Evolutionary conservation across 2,797 vertebrate species (phyloP).

Genomic region (Lates japonicus): DNA sequence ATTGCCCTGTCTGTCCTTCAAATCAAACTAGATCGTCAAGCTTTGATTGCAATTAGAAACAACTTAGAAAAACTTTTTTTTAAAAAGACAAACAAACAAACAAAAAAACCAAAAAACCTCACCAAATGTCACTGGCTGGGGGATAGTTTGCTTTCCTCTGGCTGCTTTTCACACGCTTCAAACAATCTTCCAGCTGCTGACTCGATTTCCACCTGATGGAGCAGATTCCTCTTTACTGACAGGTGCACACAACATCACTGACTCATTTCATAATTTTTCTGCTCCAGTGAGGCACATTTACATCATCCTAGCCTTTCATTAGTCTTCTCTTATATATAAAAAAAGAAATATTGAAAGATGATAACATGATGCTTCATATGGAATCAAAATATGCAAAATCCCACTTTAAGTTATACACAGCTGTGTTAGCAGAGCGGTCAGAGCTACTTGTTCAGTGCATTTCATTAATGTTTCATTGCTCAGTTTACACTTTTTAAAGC

Average conservation of each 20-base stretch:
- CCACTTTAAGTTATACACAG: constrained; percentile 65
- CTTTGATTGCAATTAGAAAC: constrained; percentile 72
- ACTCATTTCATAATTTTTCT: constrained; percentile 44
- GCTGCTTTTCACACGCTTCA: constrained; percentile 42
- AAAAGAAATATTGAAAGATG: constrained; percentile 42
- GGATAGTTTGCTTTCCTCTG: constrained; percentile 45
- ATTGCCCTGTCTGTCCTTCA: constrained; percentile 42
- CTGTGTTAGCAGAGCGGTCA: constrained; percentile 48
- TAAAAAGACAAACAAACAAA: constrained; percentile 23
- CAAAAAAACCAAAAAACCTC: constrained; percentile 23
- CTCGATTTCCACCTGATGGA: constrained; percentile 51
- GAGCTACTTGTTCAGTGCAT: constrained; percentile 49
- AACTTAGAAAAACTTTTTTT: constrained; percentile 33
- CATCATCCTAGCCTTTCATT: constrained; percentile 56
- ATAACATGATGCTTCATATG: constrained; percentile 46
- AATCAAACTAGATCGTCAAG: constrained; percentile 51
- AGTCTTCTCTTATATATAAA: constrained; percentile 30
- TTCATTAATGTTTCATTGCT: constrained; percentile 51
- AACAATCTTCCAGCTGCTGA: constrained; percentile 47
- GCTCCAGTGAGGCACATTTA: constrained; percentile 72
- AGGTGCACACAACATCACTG: constrained; percentile 39
- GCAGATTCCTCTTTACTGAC: constrained; percentile 37
- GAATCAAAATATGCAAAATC: constrained; percentile 57
- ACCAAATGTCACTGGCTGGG: constrained; percentile 39
- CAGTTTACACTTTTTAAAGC: constrained; percentile 64